Evolutionary conservation across 2,797 vertebrate species (phyloP).

Genomic region (Sorex maritimensis): DNA sequence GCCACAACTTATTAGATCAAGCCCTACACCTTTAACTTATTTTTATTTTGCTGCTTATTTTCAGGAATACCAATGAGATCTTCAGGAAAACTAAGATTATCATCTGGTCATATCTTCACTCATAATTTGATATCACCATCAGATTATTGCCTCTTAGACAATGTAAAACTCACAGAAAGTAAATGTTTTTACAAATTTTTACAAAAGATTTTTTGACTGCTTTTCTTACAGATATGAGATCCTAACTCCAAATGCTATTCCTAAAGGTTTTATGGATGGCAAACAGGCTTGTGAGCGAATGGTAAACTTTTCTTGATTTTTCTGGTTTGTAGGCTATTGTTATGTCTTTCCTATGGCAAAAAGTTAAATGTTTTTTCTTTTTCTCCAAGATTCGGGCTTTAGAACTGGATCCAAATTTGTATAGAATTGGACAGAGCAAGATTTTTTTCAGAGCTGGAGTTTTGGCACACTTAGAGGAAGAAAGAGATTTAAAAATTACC

Average conservation of each 20-base stretch:
- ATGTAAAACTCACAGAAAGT: not conserved
- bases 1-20: not conserved
- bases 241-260: slow-evolving; percentile 98
- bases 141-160: slow-evolving; percentile 12
- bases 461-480: slow-evolving; percentile 97
- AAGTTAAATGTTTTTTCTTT: slow-evolving; percentile 19
- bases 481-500: slow-evolving; percentile 98
- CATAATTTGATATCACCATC: not conserved
- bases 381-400: slow-evolving; percentile 94
- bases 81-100: not conserved
- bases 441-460: slow-evolving; percentile 99
- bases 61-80: slow-evolving; percentile 24
- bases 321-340: not conserved
- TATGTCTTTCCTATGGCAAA: not conserved
- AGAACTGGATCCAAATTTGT: slow-evolving; percentile 97
- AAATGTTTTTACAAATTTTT: not conserved
- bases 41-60: slow-evolving; percentile 37
- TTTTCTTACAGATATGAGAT: slow-evolving; percentile 95
- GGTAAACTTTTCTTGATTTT: slow-evolving; percentile 90
- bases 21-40: not conserved
- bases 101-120: not conserved
- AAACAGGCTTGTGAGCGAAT: slow-evolving; percentile 99
- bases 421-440: slow-evolving; percentile 99
- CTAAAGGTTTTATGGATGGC: slow-evolving; percentile 99
- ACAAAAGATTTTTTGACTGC: slow-evolving; percentile 51